Percentiles rank a stretch among this genome's conserved stretches.
Evolutionary conservation across 2,797 vertebrate genomes (phyloP).

Genomic region (Mormyrus proboscirostris): DNA sequence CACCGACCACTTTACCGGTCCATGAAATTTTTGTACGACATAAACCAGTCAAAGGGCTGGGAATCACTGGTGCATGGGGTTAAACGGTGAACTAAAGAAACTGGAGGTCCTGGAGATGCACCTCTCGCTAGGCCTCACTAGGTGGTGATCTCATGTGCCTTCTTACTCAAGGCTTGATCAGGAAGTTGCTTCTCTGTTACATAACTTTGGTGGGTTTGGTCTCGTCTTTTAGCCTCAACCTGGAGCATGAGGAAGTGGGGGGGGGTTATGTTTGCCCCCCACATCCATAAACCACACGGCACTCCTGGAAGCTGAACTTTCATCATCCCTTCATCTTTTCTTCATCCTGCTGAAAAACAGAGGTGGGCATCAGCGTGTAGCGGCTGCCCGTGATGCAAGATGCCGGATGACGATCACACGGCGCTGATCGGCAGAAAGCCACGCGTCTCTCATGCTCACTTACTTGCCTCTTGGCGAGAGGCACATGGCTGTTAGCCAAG

Average conservation of each 20-base stretch:
- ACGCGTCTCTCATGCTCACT: not conserved
- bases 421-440: not conserved
- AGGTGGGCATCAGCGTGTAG: slow-evolving; percentile 7
- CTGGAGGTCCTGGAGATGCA: not conserved
- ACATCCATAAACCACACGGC: not conserved
- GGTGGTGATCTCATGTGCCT: not conserved
- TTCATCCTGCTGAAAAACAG: not conserved
- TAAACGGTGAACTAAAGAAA: not conserved
- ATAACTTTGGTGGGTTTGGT: not conserved
- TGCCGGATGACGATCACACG: slow-evolving; percentile 2
- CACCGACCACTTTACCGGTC: not conserved
- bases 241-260: not conserved
- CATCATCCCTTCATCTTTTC: slow-evolving; percentile 12
- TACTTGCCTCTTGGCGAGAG: slow-evolving; percentile 32
- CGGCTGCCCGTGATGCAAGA: not conserved
- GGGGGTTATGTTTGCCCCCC: not conserved
- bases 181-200: not conserved
- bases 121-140: not conserved
- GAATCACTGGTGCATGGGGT: not conserved
- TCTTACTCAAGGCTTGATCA: not conserved
- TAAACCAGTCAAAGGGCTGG: not conserved
- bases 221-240: not conserved
- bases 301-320: not conserved
- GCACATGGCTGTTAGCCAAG: slow-evolving; percentile 47
- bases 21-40: not conserved